Conservation (phyloP, 2,888 invertebrate species). For the Esperia sulphurella region DNA sequence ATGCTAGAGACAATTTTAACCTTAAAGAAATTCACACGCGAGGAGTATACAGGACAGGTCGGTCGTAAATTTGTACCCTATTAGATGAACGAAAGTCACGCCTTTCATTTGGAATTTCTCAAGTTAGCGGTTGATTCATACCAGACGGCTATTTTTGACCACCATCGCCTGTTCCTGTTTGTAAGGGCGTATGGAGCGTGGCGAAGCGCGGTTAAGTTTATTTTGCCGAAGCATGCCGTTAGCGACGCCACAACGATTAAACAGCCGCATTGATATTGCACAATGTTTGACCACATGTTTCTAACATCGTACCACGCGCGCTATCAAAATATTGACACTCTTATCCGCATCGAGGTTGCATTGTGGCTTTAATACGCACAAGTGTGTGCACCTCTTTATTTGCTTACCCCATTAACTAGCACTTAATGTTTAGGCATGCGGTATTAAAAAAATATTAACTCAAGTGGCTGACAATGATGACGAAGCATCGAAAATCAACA, state of each 20-base stretch:
- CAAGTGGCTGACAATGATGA: slow-evolving; percentile 37
- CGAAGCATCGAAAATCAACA: slow-evolving; percentile 37
- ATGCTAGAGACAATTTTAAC: too few relatives aligned
- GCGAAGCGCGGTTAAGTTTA: slow-evolving; percentile 53
- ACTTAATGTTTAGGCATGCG: slow-evolving; percentile 56
- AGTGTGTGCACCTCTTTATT: slow-evolving; percentile 61
- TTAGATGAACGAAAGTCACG: slow-evolving; percentile 58
- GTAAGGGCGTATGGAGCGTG: slow-evolving; percentile 37
- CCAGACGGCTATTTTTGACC: slow-evolving; percentile 56
- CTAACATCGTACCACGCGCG: slow-evolving; percentile 58
- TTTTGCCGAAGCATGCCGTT: slow-evolving; percentile 43
- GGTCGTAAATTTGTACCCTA: slow-evolving; percentile 14
- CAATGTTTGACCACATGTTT: slow-evolving; percentile 76
- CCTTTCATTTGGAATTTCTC: slow-evolving; percentile 72
- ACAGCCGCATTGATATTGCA: slow-evolving; percentile 55
- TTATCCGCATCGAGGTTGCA: slow-evolving; percentile 63
- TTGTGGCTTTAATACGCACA: slow-evolving; percentile 61
- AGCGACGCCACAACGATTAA: slow-evolving; percentile 49
- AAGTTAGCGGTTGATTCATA: slow-evolving; percentile 65
- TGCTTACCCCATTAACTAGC: slow-evolving; percentile 67
- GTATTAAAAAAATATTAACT: slow-evolving; percentile 64
- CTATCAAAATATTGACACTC: slow-evolving; percentile 77
- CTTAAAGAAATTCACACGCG: too few relatives aligned
- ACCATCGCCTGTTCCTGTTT: slow-evolving; percentile 20
- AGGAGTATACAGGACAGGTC: not conserved